These are phyloP conservation scores for Latrodectus hesperus DNA, from an alignment of 2,888 invertebrate genomes.

Conservation along the genomic window DNA sequence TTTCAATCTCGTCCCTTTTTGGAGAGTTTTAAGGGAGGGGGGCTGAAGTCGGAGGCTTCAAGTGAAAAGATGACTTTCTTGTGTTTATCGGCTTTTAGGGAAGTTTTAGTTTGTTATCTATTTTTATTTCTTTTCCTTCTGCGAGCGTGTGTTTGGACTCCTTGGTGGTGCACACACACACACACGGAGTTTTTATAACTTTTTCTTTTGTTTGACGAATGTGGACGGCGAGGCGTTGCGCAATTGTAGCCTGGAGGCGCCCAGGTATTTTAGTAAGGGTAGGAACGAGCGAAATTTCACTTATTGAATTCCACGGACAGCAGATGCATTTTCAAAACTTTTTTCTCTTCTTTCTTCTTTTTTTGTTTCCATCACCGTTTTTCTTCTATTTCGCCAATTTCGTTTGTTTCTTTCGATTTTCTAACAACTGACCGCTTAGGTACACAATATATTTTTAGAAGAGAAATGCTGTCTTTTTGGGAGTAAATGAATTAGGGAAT, in stretches of 20 bases:
- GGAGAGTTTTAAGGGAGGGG: constrained; percentile 51
- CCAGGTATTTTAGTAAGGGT: constrained; percentile 5
- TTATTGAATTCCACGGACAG: constrained; percentile 42
- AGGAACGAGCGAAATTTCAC: neutral
- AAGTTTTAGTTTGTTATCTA: constrained; percentile 63
- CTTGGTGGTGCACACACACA: constrained; percentile 22
- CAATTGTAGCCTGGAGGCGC: constrained; percentile 47
- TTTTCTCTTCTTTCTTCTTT: neutral
- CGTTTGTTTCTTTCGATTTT: neutral
- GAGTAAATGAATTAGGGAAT: no score
- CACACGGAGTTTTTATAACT: constrained; percentile 65
- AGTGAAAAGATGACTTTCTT: constrained; percentile 69
- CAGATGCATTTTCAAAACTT: constrained; percentile 42
- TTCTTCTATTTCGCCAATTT: neutral
- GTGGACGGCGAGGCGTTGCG: constrained; percentile 26
- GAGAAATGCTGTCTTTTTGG: no score
- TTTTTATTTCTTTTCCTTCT: constrained; percentile 38
- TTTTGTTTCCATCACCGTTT: neutral
- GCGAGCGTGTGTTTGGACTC: constrained; percentile 59
- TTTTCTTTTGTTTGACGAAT: constrained; percentile 63
- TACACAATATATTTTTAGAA: no score
- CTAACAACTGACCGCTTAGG: no score
- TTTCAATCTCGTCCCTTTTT: constrained; percentile 58
- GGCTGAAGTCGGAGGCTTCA: constrained; percentile 11
- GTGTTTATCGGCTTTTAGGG: constrained; percentile 69